Conservation (phyloP, 2,888 invertebrate genomes). For the Leptinotarsa tumamoca region DNA sequence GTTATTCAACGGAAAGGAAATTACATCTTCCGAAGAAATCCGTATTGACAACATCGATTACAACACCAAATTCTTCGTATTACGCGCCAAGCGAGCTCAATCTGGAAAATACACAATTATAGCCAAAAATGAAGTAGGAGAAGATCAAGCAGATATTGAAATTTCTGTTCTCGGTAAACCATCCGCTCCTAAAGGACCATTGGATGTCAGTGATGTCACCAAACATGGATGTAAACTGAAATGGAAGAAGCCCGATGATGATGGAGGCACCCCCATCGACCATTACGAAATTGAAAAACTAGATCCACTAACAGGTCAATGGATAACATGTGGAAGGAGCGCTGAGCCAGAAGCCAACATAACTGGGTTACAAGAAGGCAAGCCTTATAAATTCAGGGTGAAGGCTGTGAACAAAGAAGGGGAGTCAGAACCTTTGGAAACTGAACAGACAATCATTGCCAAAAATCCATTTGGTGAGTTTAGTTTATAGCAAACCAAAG, state of each 20-base stretch:
- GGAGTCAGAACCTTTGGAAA: conserved; percentile 95
- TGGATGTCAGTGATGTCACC: conserved; percentile 88
- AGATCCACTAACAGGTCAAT: conserved; percentile 91
- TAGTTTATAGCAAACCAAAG: conserved; percentile 26
- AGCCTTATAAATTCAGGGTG: conserved; percentile 98
- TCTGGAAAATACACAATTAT: conserved; percentile 90
- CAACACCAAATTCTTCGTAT: conserved; percentile 89
- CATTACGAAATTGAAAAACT: conserved; percentile 97
- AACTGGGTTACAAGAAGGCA: conserved; percentile 90
- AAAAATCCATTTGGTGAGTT: conserved; percentile 96
- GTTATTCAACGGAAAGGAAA: conserved; percentile 80
- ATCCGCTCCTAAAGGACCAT: conserved; percentile 84
- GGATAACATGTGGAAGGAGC: conserved; percentile 92
- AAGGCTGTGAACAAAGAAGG: conserved; percentile 98
- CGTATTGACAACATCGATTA: conserved; percentile 89
- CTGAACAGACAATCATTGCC: conserved; percentile 93
- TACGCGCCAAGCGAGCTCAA: conserved; percentile 83
- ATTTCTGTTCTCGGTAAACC: conserved; percentile 86
- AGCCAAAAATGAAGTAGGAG: conserved; percentile 93
- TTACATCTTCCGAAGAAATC: conserved; percentile 73
- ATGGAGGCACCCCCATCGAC: conserved; percentile 94
- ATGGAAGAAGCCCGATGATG: conserved; percentile 96
- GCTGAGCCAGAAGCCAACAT: conserved; percentile 87
- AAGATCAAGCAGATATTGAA: conserved; percentile 91
- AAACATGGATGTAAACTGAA: conserved; percentile 92